Evolutionary conservation across 2,113 vertebrate genomes (phyloP).

Genomic region (Saimiri boliviensis): DNA sequence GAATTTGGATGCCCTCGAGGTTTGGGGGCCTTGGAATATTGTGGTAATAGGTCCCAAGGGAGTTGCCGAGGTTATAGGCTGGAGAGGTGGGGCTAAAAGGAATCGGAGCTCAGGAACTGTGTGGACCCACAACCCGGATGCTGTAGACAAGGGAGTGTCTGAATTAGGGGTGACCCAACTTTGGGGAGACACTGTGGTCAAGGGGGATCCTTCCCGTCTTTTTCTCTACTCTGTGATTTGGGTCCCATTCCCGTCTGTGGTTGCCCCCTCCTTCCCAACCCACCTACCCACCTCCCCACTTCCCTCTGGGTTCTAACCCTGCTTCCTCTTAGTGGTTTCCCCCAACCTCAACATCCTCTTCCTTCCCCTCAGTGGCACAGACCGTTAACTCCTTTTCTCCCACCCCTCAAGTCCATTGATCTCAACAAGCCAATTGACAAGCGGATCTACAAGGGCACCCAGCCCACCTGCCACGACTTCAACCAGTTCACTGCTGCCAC

Average conservation of each 20-base stretch:
- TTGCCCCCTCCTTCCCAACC: background rate
- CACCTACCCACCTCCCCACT: conserved; percentile 10
- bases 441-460: conserved; percentile 94
- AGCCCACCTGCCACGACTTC: conserved; percentile 95
- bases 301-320: conserved; percentile 9
- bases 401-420: conserved; percentile 87
- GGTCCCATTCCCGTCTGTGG: conserved; percentile 51
- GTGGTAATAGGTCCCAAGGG: background rate
- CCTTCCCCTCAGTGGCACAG: conserved; percentile 43
- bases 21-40: background rate
- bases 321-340: conserved; percentile 63
- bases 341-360: conserved; percentile 56
- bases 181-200: background rate
- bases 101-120: background rate
- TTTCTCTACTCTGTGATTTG: background rate
- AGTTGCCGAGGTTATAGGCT: background rate
- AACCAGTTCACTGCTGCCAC: conserved; percentile 93
- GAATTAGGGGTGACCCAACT: background rate
- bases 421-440: conserved; percentile 96
- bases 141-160: background rate
- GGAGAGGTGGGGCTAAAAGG: background rate
- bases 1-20: background rate
- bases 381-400: conserved; percentile 45
- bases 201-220: background rate
- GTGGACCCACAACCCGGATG: background rate